Conservation (phyloP, 2,113 vertebrate species). For the Chauna torquata region DNA sequence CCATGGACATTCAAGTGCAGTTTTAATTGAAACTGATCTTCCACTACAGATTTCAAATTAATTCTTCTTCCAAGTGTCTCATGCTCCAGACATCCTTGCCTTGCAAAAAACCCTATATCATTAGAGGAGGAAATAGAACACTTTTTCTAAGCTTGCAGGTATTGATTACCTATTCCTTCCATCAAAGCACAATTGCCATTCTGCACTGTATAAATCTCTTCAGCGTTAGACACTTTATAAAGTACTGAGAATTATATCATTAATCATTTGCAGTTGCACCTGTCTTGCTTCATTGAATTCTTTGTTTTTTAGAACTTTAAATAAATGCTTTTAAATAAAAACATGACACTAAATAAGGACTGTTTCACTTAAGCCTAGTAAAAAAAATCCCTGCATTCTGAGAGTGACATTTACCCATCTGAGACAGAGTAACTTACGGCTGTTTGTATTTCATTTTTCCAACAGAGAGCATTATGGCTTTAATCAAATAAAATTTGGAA, state of each 20-base stretch:
- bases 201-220: slow-evolving; percentile 74
- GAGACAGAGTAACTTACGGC: not conserved
- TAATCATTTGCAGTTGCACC: slow-evolving; percentile 73
- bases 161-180: slow-evolving; percentile 78
- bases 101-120: slow-evolving; percentile 77
- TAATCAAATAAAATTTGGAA: slow-evolving; percentile 20
- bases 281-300: slow-evolving; percentile 65
- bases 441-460: slow-evolving; percentile 17
- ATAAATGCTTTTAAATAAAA: slow-evolving; percentile 77
- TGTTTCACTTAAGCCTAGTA: slow-evolving; percentile 46
- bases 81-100: slow-evolving; percentile 78
- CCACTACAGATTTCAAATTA: slow-evolving; percentile 87
- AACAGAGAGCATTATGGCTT: not conserved
- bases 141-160: slow-evolving; percentile 77
- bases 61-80: slow-evolving; percentile 85
- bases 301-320: slow-evolving; percentile 76
- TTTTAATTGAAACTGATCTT: slow-evolving; percentile 92
- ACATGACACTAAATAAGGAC: slow-evolving; percentile 68
- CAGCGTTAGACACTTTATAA: slow-evolving; percentile 72
- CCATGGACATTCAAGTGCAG: slow-evolving; percentile 72
- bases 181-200: slow-evolving; percentile 67
- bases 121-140: slow-evolving; percentile 82
- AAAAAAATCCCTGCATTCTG: not conserved
- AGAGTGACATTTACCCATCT: not conserved
- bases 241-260: slow-evolving; percentile 74